Conservation (phyloP, 2,113 vertebrate species). For the Peromyscus maniculatus region DNA sequence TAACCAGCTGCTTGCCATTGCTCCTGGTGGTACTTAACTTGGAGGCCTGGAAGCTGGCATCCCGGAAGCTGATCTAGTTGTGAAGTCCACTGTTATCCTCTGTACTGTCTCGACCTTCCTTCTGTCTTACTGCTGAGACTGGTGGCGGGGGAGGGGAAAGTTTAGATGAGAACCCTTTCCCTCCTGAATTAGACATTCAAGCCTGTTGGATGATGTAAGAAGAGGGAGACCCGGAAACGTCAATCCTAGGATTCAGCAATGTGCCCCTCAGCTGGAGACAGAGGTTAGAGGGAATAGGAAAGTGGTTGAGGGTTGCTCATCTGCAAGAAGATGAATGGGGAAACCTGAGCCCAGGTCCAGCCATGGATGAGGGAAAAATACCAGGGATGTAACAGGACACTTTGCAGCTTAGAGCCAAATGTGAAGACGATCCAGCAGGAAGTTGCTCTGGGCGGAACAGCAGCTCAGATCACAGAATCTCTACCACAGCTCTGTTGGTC, state of each 20-base stretch:
- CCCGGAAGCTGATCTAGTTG: neutral
- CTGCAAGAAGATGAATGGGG: neutral
- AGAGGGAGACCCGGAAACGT: neutral
- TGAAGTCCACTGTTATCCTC: neutral
- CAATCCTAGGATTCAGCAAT: neutral
- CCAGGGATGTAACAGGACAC: neutral
- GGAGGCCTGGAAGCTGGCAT: neutral
- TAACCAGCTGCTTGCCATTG: neutral
- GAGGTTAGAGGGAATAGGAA: neutral
- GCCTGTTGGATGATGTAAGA: neutral
- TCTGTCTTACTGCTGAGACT: no score
- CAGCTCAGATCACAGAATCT: neutral
- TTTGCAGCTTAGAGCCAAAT: neutral
- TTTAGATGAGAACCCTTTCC: neutral
- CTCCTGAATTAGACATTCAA: neutral
- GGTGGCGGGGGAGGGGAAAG: neutral
- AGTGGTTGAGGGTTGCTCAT: neutral
- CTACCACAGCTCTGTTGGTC: neutral
- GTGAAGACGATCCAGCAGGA: neutral
- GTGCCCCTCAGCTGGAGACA: neutral
- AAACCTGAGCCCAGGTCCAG: neutral
- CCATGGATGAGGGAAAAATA: neutral
- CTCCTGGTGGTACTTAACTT: neutral
- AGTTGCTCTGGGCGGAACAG: neutral
- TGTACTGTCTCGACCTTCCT: no score